These are phyloP conservation scores for Orthonychiurus folsomi DNA, from an alignment of 2,888 invertebrate genomes.

Conservation along the genomic window DNA sequence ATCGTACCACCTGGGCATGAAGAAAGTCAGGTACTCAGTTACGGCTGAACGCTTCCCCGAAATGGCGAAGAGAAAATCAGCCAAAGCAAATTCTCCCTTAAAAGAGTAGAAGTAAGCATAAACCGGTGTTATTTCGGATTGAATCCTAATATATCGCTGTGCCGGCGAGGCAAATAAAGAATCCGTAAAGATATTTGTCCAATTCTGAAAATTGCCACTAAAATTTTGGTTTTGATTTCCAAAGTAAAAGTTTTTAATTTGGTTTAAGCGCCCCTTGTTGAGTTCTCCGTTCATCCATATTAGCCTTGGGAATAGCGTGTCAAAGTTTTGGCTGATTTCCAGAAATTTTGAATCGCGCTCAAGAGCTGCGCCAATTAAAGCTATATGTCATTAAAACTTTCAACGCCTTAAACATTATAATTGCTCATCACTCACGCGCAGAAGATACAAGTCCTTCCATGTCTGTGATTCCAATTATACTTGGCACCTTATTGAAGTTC, in stretches of 20 bases:
- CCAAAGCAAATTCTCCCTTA: slow-evolving; percentile 16
- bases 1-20: background rate
- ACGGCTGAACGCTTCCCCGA: background rate
- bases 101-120: slow-evolving; percentile 34
- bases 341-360: too few species aligned
- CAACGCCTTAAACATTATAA: too few species aligned
- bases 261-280: slow-evolving; percentile 20
- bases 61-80: background rate
- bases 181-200: slow-evolving; percentile 34
- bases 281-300: slow-evolving; percentile 1
- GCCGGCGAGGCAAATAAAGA: slow-evolving; percentile 29
- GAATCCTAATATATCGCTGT: slow-evolving; percentile 24
- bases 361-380: too few species aligned
- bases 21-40: background rate
- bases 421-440: too few species aligned
- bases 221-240: slow-evolving; percentile 13
- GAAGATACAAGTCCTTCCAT: background rate
- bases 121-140: slow-evolving; percentile 25
- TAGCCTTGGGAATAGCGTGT: background rate
- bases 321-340: too few species aligned
- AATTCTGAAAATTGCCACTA: slow-evolving; percentile 22
- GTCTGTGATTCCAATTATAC: background rate
- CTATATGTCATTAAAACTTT: too few species aligned
- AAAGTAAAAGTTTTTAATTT: slow-evolving; percentile 25
- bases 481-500: background rate